These are phyloP conservation scores for Pocillopora verrucosa DNA, from an alignment of 64 coral and sea anemone genomes.

Conservation along the genomic window DNA sequence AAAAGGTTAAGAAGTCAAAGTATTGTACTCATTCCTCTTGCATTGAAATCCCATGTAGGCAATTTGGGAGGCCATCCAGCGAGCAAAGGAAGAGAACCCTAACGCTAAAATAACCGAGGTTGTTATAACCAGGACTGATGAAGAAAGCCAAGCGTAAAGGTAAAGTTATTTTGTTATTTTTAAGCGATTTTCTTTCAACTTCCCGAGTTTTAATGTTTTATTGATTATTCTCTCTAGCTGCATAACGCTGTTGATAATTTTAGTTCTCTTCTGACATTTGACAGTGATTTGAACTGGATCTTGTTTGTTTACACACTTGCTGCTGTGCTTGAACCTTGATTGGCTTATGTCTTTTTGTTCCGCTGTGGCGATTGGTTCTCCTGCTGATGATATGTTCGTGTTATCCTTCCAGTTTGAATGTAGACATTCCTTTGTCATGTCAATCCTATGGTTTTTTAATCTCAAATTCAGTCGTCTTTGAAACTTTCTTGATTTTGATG, in stretches of 20 bases:
- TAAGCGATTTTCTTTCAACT: too few species aligned
- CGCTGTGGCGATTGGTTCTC: neutral
- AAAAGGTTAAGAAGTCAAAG: too few species aligned
- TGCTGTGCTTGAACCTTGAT: neutral
- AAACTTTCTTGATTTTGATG: too few species aligned
- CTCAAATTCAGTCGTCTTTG: too few species aligned
- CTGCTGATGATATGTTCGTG: neutral
- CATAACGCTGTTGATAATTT: neutral
- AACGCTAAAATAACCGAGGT: slow-evolving; percentile 90
- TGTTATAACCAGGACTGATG: slow-evolving; percentile 78
- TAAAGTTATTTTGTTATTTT: neutral
- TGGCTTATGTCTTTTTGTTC: neutral
- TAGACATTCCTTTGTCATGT: too few species aligned
- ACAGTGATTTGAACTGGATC: neutral
- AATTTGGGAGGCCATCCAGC: slow-evolving; percentile 78
- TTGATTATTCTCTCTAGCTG: neutral
- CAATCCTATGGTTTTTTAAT: too few species aligned
- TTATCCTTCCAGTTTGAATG: neutral
- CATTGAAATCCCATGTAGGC: slow-evolving; percentile 32
- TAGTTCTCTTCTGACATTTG: neutral
- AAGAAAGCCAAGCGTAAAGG: slow-evolving; percentile 27
- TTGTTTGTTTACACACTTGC: neutral
- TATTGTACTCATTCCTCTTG: neutral
- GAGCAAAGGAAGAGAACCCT: slow-evolving; percentile 80
- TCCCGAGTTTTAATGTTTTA: neutral